phyloP scores from a whole-genome alignment of 2,113 vertebrate genomes.

The Triplophysa tibetana region DNA sequence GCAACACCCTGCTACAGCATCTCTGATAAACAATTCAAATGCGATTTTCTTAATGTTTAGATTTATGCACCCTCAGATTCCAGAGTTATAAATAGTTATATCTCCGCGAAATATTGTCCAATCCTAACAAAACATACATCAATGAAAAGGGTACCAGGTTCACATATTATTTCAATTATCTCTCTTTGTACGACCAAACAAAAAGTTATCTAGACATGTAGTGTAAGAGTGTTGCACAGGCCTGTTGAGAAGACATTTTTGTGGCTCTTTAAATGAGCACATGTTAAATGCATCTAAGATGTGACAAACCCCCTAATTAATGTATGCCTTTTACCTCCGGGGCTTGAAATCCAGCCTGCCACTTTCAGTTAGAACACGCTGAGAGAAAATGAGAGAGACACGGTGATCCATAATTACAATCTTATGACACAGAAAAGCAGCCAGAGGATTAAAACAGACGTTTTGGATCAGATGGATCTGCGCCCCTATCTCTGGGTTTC shows the following conservation, averaged over 20 bases:
- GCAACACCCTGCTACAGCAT: too few species aligned
- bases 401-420: constrained; percentile 65
- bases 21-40: too few species aligned
- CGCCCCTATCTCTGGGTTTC: background rate
- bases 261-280: constrained; percentile 3
- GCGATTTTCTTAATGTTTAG: too few species aligned
- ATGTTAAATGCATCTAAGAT: constrained; percentile 8
- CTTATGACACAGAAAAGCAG: constrained; percentile 50
- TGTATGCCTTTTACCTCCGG: constrained; percentile 11
- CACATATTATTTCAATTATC: too few species aligned
- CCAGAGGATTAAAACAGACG: constrained; percentile 51
- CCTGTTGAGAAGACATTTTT: constrained; percentile 13
- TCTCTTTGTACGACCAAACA: too few species aligned
- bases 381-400: constrained; percentile 51
- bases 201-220: too few species aligned
- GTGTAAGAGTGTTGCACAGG: background rate
- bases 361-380: constrained; percentile 57
- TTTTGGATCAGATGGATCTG: background rate
- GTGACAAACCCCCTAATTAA: constrained; percentile 27
- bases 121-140: too few species aligned
- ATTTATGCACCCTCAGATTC: too few species aligned
- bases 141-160: too few species aligned
- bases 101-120: too few species aligned
- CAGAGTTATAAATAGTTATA: too few species aligned
- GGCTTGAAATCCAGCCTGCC: constrained; percentile 54